Percentiles rank a stretch among this genome's conserved stretches.
Evolutionary conservation across 2,797 vertebrate species (phyloP).

Genomic region (Tamandua tetradactyla): DNA sequence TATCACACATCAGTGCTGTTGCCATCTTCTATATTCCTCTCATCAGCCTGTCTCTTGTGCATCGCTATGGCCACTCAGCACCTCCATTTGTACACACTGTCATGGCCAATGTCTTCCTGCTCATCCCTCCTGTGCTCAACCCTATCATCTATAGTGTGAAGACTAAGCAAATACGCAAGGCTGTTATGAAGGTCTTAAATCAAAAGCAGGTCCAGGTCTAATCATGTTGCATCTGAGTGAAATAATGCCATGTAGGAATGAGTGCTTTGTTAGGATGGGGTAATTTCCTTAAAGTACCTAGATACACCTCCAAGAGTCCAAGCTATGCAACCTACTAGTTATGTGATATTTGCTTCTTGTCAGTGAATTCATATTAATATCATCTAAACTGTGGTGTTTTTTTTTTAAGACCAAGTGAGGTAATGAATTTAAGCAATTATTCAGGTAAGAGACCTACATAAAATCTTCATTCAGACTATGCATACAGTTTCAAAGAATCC

Average conservation of each 20-base stretch:
- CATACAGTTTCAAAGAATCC: not conserved
- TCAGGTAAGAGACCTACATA: not conserved
- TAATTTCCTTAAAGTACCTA: not conserved
- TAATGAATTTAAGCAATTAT: not conserved
- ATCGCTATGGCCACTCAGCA: slow-evolving; percentile 66
- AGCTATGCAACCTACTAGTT: not conserved
- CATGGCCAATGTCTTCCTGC: slow-evolving; percentile 76
- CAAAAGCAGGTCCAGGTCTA: slow-evolving; percentile 42
- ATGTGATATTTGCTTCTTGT: not conserved
- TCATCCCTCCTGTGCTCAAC: slow-evolving; percentile 80
- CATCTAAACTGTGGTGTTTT: not conserved
- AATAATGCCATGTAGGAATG: not conserved
- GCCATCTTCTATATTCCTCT: slow-evolving; percentile 73
- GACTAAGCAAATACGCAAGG: slow-evolving; percentile 76
- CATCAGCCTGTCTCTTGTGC: slow-evolving; percentile 74
- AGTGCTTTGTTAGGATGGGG: not conserved
- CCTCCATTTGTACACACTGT: slow-evolving; percentile 69
- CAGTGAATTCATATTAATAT: not conserved
- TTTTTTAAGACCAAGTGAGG: slow-evolving; percentile 21
- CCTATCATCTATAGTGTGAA: slow-evolving; percentile 82
- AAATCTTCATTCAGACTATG: not conserved
- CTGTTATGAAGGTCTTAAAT: slow-evolving; percentile 58
- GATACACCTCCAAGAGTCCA: not conserved
- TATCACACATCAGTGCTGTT: slow-evolving; percentile 70
- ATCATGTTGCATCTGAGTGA: not conserved